Percentiles rank a stretch among this genome's conserved stretches.
These are phyloP conservation scores for Podarcis cretensis DNA, from an alignment of 2,113 vertebrate species.

Conservation along the genomic window DNA sequence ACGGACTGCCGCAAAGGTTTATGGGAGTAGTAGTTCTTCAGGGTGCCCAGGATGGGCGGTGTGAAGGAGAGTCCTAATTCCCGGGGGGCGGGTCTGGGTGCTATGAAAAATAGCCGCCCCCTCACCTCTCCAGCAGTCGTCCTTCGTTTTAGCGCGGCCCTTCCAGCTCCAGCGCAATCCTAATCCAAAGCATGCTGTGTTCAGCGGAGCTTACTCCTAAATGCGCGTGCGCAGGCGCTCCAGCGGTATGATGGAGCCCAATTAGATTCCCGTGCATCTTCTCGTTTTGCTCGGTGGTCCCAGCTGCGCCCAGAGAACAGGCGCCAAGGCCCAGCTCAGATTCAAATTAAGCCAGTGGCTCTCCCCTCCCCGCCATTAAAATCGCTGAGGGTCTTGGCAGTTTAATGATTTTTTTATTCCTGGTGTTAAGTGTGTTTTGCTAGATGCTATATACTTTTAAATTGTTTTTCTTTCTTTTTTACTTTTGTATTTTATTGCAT, in stretches of 20 bases:
- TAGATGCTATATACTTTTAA: no score
- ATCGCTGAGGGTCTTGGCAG: no score
- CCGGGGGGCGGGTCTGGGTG: neutral
- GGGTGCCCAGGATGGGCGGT: neutral
- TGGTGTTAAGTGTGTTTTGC: no score
- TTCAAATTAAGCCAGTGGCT: no score
- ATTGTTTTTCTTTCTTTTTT: no score
- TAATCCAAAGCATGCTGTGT: neutral
- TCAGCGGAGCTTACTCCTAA: neutral
- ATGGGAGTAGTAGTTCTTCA: constrained; percentile 58
- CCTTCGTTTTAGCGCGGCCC: neutral
- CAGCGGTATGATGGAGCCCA: no score
- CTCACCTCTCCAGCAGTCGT: neutral
- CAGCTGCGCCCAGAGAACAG: neutral
- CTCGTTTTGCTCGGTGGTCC: neutral
- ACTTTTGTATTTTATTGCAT: no score
- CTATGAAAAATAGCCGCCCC: neutral
- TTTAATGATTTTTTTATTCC: no score
- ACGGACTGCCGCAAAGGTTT: neutral
- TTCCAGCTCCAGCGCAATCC: neutral
- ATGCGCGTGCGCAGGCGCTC: neutral
- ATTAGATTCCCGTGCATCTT: no score
- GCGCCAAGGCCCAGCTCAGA: neutral
- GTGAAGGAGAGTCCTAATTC: no score
- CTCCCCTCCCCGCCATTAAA: no score